A percentile compares a stretch with the other conserved stretches of the same genome.
These are phyloP conservation scores for Pheosia tremula DNA, from an alignment of 2,888 invertebrate genomes.

Conservation along the genomic window DNA sequence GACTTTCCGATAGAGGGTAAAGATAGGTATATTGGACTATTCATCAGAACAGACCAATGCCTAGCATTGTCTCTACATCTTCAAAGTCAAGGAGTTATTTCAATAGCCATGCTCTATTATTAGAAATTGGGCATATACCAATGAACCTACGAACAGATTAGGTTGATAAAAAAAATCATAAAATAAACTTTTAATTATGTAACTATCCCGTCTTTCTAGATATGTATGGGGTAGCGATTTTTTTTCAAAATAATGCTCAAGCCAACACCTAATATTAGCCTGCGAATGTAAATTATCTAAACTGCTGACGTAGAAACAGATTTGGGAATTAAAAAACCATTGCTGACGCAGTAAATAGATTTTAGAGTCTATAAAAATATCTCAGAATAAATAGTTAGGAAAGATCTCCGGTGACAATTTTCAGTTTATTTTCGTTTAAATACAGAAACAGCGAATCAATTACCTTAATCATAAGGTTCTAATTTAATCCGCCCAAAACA, in stretches of 20 bases:
- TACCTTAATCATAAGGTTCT: neutral
- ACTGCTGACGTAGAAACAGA: neutral
- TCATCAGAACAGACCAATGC: too few species aligned
- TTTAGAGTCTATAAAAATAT: conserved; percentile 1
- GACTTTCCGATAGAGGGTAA: too few species aligned
- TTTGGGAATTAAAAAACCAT: neutral
- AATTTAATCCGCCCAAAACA: neutral
- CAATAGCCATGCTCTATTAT: too few species aligned
- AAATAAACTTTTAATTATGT: too few species aligned
- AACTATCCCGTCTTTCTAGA: too few species aligned
- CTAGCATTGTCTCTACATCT: too few species aligned
- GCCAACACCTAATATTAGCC: neutral
- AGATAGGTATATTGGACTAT: too few species aligned
- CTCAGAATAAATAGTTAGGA: neutral
- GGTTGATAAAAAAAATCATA: too few species aligned
- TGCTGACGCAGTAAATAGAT: neutral
- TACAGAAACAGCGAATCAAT: neutral
- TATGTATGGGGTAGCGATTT: too few species aligned
- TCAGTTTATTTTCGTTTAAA: neutral
- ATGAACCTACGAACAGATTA: too few species aligned
- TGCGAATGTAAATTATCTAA: neutral
- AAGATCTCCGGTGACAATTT: neutral
- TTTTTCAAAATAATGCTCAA: neutral
- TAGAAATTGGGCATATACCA: too few species aligned
- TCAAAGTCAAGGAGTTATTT: too few species aligned